Conservation (phyloP, 2,797 vertebrate species). For the Menidia menidia region DNA sequence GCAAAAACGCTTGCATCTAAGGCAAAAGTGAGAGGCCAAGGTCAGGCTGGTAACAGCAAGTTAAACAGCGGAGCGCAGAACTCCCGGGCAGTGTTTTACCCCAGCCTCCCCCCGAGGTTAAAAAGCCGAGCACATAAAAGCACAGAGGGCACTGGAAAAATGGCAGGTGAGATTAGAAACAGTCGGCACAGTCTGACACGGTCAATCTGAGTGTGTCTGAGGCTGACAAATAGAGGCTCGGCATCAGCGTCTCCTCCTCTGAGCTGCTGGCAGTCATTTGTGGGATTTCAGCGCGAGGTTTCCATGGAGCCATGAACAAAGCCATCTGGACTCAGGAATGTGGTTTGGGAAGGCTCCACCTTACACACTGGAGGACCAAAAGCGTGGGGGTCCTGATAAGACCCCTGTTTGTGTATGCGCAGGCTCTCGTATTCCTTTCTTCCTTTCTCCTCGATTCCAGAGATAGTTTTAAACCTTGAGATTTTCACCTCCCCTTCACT, state of each 20-base stretch:
- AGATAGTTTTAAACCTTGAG: background rate
- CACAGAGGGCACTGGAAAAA: background rate
- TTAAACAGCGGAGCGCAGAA: background rate
- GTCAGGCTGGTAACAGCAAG: background rate
- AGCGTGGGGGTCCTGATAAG: slow-evolving; percentile 60
- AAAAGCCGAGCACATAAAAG: background rate
- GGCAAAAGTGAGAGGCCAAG: background rate
- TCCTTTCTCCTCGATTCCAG: slow-evolving; percentile 35
- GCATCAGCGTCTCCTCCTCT: slow-evolving; percentile 30
- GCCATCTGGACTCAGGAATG: slow-evolving; percentile 80
- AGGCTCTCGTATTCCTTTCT: background rate
- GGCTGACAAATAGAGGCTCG: slow-evolving; percentile 16
- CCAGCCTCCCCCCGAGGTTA: background rate
- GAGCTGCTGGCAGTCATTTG: slow-evolving; percentile 49
- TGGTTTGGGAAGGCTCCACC: slow-evolving; percentile 57
- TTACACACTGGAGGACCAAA: slow-evolving; percentile 44
- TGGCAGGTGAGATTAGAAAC: slow-evolving; percentile 38
- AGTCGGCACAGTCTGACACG: background rate
- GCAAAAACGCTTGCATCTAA: background rate
- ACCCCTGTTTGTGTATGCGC: slow-evolving; percentile 7
- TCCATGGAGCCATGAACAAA: slow-evolving; percentile 81
- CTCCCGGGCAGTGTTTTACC: background rate
- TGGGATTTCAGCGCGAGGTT: slow-evolving; percentile 69
- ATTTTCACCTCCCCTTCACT: background rate
- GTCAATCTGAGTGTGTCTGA: slow-evolving; percentile 19